Evolutionary conservation across 1,140 invertebrate species (phyloP), one percentile per base, ranked within the genome.

Genomic region (Panonychus citri): DNA sequence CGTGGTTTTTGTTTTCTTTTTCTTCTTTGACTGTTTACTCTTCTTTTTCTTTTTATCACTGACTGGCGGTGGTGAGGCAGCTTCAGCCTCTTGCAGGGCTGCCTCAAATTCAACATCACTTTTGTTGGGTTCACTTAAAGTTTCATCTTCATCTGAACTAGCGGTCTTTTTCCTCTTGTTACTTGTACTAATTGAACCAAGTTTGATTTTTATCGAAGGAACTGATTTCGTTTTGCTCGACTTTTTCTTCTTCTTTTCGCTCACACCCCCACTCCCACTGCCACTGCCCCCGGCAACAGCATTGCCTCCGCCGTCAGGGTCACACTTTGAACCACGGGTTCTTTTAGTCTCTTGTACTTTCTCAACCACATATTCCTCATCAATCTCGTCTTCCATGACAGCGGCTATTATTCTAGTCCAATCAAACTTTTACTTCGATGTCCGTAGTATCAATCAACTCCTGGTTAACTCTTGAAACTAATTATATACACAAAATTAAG

Each of bases 21-120:
- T 90, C 71, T 85, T 49, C 68, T 85, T 89, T 3, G 60, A 78
- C 79, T 71, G 87, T 73, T 91, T 91, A 68, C 90, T 90, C 25
- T 85, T 83, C 72, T 89, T 89, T 65, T 62, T 62, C 51, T 62
- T 65, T 25, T 61, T 53, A 28, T 59, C 59, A 28, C 77, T 76
- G 26, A 27, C 27, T 24, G 73, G 71, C 0, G 77, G 77, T 26
- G 74, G 72, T 52, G 71, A 62, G 42, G 57, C 57, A 55, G 62
- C 60, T 60, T 58, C 61, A 0, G 84, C 83, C 65, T 89, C 87
- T 57, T 85, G 82, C 3, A 91, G 66, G 83, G 90, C 90, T 64
- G 90, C 85, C 61, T 93, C 88, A 69, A 93, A 93, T 66, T 93
- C 87, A 50, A 85, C 81, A 70, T 93, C 87, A 68, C 90, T 87